Base-by-base conservation (phyloP, 92 coral and sea anemone genomes). In the Umimayanthus kanabou region DNA sequence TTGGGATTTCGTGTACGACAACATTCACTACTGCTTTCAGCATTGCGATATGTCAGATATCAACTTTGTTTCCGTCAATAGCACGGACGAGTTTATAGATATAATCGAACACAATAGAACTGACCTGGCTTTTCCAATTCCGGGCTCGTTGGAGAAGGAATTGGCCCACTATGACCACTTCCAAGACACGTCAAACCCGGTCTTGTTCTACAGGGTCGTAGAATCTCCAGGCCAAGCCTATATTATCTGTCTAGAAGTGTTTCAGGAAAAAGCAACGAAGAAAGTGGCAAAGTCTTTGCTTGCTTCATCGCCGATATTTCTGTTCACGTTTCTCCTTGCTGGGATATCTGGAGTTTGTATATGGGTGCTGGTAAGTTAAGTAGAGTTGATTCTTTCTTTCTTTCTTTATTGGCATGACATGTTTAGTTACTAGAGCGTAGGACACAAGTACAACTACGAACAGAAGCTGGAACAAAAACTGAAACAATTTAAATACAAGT, bases 291-390 rank as follows among this genome's bases (percentile, higher is more conserved):
- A 73, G 8, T 64, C 82, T 23, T 45, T 90, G 22, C 13, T 90
- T 28, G 70, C 88, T 6, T 23, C 87, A 5, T 90, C 88, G 92
- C 92, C 92, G 25, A 79, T 90, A 7, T 90, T 90, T 71, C 83
- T 71, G 2, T 90, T 70, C 37, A 90, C 90, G 8, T 72, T 90
- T 49, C 82, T 86, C 42, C 85, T 90, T 64, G 92, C 92, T 37
- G 92, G 92, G 4, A 69, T 90, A 25, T 90, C 92, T 45, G 92
- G 92, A 25, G 76, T 90, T 42, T 90, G 89, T 74, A 86, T 90
- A 23, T 90, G 92, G 92, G 76, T 80, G 47, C 70, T 90, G 92
- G 92, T 90, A 75, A 90, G 90, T 89, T 33, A 33, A 33, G 37
- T 33, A 0, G 37, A 33, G 37, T 33, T 33, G 2, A 33, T 33